phyloP scores from a whole-genome alignment of 2,113 vertebrate genomes.

The Collichthys lucidus region DNA sequence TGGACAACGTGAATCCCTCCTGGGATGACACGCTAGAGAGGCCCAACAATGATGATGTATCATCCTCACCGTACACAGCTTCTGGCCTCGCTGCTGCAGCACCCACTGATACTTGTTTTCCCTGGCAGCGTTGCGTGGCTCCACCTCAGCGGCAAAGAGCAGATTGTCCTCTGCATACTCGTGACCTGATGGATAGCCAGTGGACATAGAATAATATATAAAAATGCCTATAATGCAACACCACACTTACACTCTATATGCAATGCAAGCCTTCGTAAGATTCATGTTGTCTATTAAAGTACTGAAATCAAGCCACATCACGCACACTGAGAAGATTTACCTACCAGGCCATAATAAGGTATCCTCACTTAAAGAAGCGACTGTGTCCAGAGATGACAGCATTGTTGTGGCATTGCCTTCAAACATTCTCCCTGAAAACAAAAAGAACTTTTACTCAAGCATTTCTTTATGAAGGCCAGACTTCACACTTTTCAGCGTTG shows the following conservation, averaged over 20 bases:
- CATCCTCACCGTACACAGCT: slow-evolving; percentile 89
- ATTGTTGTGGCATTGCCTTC: slow-evolving; percentile 93
- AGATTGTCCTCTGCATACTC: slow-evolving; percentile 97
- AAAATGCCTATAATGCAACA: background rate
- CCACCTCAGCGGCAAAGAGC: slow-evolving; percentile 91
- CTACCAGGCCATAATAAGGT: slow-evolving; percentile 96
- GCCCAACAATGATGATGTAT: slow-evolving; percentile 61
- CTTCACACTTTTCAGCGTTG: background rate
- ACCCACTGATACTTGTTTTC: slow-evolving; percentile 92
- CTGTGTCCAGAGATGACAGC: slow-evolving; percentile 92
- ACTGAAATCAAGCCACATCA: background rate
- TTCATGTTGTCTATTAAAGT: background rate
- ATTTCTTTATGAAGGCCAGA: background rate
- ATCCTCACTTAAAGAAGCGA: slow-evolving; percentile 87
- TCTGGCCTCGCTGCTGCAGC: slow-evolving; percentile 87
- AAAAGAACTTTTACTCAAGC: slow-evolving; percentile 9
- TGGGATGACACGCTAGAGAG: slow-evolving; percentile 27
- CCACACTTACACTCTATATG: background rate
- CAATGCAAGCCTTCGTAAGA: background rate
- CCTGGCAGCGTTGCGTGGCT: slow-evolving; percentile 86
- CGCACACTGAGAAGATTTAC: slow-evolving; percentile 18
- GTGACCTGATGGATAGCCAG: slow-evolving; percentile 84
- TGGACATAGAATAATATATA: slow-evolving; percentile 10
- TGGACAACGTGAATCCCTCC: slow-evolving; percentile 47
- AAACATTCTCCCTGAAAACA: slow-evolving; percentile 91